Conservation (phyloP, 2,797 vertebrate genomes). For the Falco rusticolus region DNA sequence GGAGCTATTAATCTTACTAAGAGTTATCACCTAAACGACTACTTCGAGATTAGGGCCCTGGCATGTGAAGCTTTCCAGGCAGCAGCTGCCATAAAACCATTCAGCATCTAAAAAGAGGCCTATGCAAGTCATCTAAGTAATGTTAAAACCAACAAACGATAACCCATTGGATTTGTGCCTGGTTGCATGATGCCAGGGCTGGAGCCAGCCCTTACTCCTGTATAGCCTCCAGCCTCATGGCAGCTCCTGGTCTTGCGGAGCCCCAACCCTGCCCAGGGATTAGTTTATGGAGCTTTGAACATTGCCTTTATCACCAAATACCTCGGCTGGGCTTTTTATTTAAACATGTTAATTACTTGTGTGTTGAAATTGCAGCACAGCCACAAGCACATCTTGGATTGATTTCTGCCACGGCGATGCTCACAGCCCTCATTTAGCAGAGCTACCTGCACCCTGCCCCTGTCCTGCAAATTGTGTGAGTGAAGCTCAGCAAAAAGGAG, state of each 20-base stretch:
- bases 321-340: not conserved
- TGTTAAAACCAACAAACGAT: not conserved
- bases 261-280: not conserved
- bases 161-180: not conserved
- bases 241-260: not conserved
- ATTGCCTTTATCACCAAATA: not conserved
- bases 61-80: not conserved
- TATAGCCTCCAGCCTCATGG: not conserved
- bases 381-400: not conserved
- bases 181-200: not conserved
- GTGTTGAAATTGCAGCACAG: not conserved
- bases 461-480: not conserved
- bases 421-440: rapidly evolving
- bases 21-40: not conserved
- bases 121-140: not conserved
- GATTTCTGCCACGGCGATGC: not conserved
- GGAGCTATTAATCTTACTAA: not conserved
- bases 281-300: not conserved
- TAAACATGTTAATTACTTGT: not conserved
- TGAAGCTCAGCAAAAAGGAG: not conserved
- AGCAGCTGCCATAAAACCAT: not conserved
- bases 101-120: not conserved
- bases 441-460: not conserved
- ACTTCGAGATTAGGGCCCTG: not conserved
- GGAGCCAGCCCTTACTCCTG: not conserved